phyloP scores from a whole-genome alignment of 2,888 invertebrate genomes.

The Drosophila colorata region DNA sequence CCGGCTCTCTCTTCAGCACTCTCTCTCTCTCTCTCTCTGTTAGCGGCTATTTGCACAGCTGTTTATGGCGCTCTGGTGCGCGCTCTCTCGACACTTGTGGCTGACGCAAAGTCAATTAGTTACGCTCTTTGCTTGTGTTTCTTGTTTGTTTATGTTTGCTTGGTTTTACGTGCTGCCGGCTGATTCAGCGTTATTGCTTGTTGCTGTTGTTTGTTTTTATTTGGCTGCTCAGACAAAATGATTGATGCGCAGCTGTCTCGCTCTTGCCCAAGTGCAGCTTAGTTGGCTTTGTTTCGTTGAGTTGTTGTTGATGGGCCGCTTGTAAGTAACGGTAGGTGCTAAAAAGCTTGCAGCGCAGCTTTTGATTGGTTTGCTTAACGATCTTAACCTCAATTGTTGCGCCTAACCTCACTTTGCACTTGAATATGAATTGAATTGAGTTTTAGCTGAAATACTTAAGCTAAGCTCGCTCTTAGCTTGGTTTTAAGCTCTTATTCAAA shows the following conservation, averaged over 20 bases:
- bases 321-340: constrained; percentile 14
- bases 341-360: constrained; percentile 4
- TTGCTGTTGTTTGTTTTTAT: constrained; percentile 33
- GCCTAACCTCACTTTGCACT: constrained; percentile 9
- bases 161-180: constrained; percentile 43
- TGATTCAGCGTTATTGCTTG: constrained; percentile 44
- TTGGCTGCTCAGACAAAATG: constrained; percentile 32
- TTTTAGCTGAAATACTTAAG: background rate
- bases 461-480: background rate
- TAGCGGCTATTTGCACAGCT: constrained; percentile 36
- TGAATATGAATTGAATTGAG: background rate
- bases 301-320: constrained; percentile 4
- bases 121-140: constrained; percentile 63
- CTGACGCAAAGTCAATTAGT: constrained; percentile 62
- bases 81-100: constrained; percentile 56
- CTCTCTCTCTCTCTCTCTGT: constrained; percentile 2
- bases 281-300: background rate
- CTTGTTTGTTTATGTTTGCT: constrained; percentile 69
- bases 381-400: background rate
- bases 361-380: background rate
- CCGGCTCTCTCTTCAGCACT: constrained; percentile 26
- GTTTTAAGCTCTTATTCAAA: constrained; percentile 1
- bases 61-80: constrained; percentile 13
- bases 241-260: constrained; percentile 26
- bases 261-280: constrained; percentile 8